These are phyloP conservation scores for Rhopalosiphum nymphaeae DNA, from an alignment of 2,888 invertebrate species.

Conservation along the genomic window DNA sequence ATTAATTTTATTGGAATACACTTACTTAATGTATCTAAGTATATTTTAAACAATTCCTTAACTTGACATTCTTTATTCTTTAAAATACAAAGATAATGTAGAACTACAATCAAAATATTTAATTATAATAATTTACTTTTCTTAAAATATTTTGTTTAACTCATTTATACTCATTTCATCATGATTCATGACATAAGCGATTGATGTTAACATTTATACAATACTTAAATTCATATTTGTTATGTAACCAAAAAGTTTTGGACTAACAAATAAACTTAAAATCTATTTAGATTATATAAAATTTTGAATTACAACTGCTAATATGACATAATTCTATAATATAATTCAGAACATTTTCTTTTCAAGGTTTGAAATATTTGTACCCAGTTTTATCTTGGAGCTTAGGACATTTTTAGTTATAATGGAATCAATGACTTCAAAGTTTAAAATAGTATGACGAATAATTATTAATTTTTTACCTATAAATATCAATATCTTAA, in stretches of 20 bases:
- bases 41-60: background rate
- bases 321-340: background rate
- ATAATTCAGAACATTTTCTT: background rate
- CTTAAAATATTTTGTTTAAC: background rate
- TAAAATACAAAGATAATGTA: background rate
- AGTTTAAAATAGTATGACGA: background rate
- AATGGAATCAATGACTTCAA: background rate
- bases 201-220: background rate
- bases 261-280: background rate
- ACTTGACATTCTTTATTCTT: background rate
- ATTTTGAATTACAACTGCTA: background rate
- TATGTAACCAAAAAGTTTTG: background rate
- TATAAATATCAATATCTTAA: background rate
- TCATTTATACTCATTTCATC: background rate
- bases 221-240: background rate
- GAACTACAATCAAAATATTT: background rate
- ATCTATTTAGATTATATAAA: background rate
- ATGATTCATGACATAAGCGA: background rate
- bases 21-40: background rate
- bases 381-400: background rate
- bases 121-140: background rate
- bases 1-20: background rate
- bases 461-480: background rate
- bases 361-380: background rate
- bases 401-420: background rate